Evolutionary conservation across 2,797 vertebrate species (phyloP).

Genomic region (Philypnodon macrostomus): DNA sequence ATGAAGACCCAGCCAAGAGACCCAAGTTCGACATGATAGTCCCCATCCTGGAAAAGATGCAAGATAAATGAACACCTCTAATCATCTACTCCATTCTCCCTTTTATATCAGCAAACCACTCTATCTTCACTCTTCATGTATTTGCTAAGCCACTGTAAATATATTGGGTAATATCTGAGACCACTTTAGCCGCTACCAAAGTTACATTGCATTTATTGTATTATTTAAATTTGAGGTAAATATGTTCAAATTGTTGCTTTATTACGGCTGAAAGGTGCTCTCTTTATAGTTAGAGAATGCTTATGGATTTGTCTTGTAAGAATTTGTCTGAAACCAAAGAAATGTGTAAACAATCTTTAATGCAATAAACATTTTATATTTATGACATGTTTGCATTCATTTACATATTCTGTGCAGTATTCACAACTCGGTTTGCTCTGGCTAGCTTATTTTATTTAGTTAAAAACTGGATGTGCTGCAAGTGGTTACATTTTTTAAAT

Average conservation of each 20-base stretch:
- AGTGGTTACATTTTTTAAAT: no score
- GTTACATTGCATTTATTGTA: constrained; percentile 35
- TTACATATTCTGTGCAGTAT: no score
- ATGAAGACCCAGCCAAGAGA: constrained; percentile 96
- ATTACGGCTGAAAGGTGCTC: constrained; percentile 31
- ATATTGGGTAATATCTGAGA: constrained; percentile 45
- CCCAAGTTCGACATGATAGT: constrained; percentile 99
- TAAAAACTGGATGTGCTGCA: no score
- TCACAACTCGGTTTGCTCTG: no score
- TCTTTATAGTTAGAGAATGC: no score
- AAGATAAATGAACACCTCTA: constrained; percentile 84
- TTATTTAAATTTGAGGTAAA: constrained; percentile 55
- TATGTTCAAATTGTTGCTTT: constrained; percentile 38
- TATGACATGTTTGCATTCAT: constrained; percentile 41
- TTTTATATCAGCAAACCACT: constrained; percentile 55
- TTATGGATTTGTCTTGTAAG: constrained; percentile 16
- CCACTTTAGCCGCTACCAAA: constrained; percentile 45
- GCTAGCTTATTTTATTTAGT: no score
- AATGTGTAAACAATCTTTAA: constrained; percentile 45
- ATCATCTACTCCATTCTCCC: no score
- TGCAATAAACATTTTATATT: constrained; percentile 73
- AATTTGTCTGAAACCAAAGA: constrained; percentile 42
- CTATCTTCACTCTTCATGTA: constrained; percentile 51
- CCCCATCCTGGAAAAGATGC: constrained; percentile 98
- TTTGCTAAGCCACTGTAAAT: constrained; percentile 68